A percentile compares a stretch with the other conserved stretches of the same genome.
These are phyloP conservation scores for Scaptomyza pallida DNA, from an alignment of 1,140 invertebrate species.

Conservation along the genomic window DNA sequence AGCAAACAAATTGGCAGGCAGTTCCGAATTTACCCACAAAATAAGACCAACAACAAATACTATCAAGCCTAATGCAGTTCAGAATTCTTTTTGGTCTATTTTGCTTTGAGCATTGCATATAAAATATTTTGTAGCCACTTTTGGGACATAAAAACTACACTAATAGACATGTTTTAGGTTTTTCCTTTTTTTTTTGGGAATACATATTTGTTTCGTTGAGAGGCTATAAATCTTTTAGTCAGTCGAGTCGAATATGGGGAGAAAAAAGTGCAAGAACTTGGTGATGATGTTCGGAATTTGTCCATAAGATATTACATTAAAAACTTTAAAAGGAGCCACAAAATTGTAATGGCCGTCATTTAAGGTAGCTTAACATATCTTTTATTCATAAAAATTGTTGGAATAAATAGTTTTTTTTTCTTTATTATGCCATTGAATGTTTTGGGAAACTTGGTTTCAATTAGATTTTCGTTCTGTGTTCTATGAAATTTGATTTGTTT, in stretches of 20 bases:
- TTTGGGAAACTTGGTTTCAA: no score
- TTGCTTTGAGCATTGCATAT: slow-evolving; percentile 10
- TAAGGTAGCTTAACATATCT: no score
- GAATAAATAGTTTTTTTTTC: no score
- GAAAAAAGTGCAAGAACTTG: neutral
- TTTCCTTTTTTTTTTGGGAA: no score
- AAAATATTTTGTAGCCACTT: slow-evolving; percentile 32
- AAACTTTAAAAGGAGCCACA: no score
- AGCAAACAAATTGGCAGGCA: slow-evolving; percentile 74
- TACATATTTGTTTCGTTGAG: slow-evolving; percentile 33
- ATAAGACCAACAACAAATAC: slow-evolving; percentile 9
- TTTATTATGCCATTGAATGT: no score
- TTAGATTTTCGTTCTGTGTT: no score
- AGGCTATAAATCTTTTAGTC: slow-evolving; percentile 31
- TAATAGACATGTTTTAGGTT: slow-evolving; percentile 31
- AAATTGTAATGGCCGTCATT: no score
- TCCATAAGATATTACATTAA: neutral
- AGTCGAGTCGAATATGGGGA: neutral
- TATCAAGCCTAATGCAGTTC: slow-evolving; percentile 33
- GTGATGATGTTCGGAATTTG: neutral
- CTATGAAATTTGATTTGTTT: no score
- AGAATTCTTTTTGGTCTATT: slow-evolving; percentile 5
- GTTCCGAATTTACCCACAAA: slow-evolving; percentile 41
- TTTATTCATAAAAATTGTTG: no score
- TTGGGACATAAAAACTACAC: slow-evolving; percentile 39